These are phyloP conservation scores for Antheraea assamensis DNA, from an alignment of 2,888 invertebrate species.

Conservation along the genomic window DNA sequence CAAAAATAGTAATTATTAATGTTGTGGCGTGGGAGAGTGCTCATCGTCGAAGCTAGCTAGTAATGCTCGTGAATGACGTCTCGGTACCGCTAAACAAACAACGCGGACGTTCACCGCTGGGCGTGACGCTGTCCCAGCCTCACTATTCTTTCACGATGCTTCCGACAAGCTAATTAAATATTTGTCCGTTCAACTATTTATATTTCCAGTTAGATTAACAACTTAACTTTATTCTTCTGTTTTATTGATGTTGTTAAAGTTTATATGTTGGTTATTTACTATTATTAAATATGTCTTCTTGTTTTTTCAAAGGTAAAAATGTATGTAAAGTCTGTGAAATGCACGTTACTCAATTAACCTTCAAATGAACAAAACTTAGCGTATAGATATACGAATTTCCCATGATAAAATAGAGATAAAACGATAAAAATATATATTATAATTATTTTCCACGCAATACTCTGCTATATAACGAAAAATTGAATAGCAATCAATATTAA, in stretches of 20 bases:
- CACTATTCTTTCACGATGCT: conserved; percentile 7
- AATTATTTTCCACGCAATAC: background rate
- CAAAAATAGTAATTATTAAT: conserved; percentile 50
- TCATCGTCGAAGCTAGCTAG: conserved; percentile 24
- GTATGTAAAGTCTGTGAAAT: background rate
- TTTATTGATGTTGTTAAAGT: background rate
- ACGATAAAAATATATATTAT: background rate
- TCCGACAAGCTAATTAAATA: conserved; percentile 7
- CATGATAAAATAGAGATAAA: background rate
- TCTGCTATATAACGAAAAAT: background rate
- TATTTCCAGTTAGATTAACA: background rate
- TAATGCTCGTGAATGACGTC: conserved; percentile 29
- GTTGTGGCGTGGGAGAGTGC: conserved; percentile 43
- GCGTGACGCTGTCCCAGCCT: conserved; percentile 19
- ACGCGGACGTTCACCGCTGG: conserved; percentile 51
- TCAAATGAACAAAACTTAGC: background rate
- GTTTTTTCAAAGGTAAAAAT: background rate
- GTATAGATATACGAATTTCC: background rate
- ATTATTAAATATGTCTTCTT: background rate
- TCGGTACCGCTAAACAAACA: conserved; percentile 65
- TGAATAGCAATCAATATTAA: background rate
- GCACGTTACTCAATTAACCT: background rate
- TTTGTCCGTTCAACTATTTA: background rate
- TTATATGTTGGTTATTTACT: background rate
- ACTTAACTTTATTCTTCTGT: background rate